Evolutionary conservation across 2,888 invertebrate genomes (phyloP).

Genomic region (Lasiommata megera): DNA sequence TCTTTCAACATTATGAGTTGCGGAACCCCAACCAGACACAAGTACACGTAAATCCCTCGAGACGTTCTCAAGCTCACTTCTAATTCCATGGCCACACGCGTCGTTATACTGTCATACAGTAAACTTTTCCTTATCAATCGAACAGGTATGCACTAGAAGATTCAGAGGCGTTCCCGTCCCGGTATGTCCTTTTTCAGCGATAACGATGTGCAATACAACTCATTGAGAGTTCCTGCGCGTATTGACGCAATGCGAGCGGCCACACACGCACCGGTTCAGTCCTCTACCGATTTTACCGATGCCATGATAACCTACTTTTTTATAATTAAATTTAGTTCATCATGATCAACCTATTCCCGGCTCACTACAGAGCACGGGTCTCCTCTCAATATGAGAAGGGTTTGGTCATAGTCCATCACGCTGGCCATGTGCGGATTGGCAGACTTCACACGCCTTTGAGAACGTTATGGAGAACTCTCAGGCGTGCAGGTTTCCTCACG

Average conservation of each 20-base stretch:
- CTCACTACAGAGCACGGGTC: too few relatives aligned
- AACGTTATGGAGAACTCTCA: too few relatives aligned
- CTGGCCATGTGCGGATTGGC: too few relatives aligned
- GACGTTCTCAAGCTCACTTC: not conserved
- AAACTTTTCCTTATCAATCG: slow-evolving; percentile 14
- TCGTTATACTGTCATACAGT: slow-evolving; percentile 6
- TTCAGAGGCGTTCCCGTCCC: slow-evolving; percentile 9
- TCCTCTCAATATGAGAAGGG: too few relatives aligned
- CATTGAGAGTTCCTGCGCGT: slow-evolving; percentile 49
- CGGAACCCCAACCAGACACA: not conserved
- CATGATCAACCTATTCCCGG: too few relatives aligned
- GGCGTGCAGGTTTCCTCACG: too few relatives aligned
- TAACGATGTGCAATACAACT: slow-evolving; percentile 25
- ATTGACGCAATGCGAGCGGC: slow-evolving; percentile 27
- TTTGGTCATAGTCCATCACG: too few relatives aligned
- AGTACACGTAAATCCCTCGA: not conserved
- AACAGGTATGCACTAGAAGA: slow-evolving; percentile 1
- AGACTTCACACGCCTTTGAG: too few relatives aligned
- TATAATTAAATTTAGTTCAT: too few relatives aligned
- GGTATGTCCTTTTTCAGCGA: slow-evolving; percentile 9
- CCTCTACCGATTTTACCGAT: too few relatives aligned
- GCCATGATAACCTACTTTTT: too few relatives aligned
- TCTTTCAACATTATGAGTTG: too few relatives aligned
- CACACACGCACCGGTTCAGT: not conserved
- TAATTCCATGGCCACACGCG: not conserved